Evolutionary conservation across 2,888 invertebrate genomes (phyloP).

Genomic region (Zygogramma bicolorata): DNA sequence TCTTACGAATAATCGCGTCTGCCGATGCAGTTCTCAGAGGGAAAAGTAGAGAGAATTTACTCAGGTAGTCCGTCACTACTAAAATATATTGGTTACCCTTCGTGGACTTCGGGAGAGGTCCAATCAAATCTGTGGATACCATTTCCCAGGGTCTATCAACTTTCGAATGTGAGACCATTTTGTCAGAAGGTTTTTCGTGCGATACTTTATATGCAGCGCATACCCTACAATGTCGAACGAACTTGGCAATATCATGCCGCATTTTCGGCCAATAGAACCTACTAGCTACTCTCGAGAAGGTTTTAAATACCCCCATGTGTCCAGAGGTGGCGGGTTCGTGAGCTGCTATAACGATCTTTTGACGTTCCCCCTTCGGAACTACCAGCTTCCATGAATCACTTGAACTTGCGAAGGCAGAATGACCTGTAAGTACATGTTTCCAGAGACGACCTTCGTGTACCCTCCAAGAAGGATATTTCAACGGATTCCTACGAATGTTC

Average conservation of each 20-base stretch:
- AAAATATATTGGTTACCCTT: slow-evolving; percentile 23
- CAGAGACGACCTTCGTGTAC: no score
- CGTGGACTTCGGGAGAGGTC: slow-evolving; percentile 32
- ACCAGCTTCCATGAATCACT: no score
- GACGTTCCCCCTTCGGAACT: no score
- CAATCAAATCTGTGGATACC: slow-evolving; percentile 34
- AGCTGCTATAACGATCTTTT: no score
- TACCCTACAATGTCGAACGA: slow-evolving; percentile 3
- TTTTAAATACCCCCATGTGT: background rate
- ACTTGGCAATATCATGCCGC: slow-evolving; percentile 12
- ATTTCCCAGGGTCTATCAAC: slow-evolving; percentile 25
- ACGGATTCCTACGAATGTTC: no score
- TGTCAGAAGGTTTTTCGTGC: background rate
- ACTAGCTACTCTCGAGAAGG: background rate
- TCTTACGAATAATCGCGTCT: background rate
- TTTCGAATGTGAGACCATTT: slow-evolving; percentile 21
- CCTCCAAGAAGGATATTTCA: no score
- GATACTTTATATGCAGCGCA: background rate
- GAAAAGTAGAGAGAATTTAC: slow-evolving; percentile 29
- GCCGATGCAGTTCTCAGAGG: slow-evolving; percentile 27
- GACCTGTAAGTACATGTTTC: no score
- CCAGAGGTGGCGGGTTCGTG: no score
- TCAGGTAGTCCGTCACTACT: slow-evolving; percentile 27
- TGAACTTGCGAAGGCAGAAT: no score
- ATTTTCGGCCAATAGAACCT: slow-evolving; percentile 19